Evolutionary conservation across 2,113 vertebrate genomes (phyloP).

Genomic region (Heteronetta atricapilla): DNA sequence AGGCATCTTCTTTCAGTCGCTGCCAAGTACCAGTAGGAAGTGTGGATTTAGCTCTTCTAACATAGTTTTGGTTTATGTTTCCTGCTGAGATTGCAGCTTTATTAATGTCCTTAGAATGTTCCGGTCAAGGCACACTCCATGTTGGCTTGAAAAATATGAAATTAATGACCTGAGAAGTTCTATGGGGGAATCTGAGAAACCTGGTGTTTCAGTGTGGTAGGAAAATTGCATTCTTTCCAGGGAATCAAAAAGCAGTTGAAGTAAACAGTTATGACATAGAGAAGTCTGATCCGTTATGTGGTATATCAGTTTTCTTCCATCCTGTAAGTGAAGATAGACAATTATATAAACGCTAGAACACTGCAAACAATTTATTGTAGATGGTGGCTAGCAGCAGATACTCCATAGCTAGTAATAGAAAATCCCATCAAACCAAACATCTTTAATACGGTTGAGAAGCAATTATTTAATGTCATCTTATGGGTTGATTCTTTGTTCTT

Average conservation of each 20-base stretch:
- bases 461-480: background rate
- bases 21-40: slow-evolving; percentile 59
- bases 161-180: slow-evolving; percentile 58
- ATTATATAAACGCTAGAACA: slow-evolving; percentile 6
- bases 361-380: background rate
- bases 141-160: slow-evolving; percentile 54
- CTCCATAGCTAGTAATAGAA: background rate
- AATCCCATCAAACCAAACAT: background rate
- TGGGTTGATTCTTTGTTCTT: background rate
- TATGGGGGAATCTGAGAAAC: slow-evolving; percentile 28
- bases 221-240: slow-evolving; percentile 63
- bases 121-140: slow-evolving; percentile 42
- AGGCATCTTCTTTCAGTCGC: slow-evolving; percentile 49
- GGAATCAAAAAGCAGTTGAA: slow-evolving; percentile 42
- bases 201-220: slow-evolving; percentile 22
- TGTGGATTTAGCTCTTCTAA: slow-evolving; percentile 54
- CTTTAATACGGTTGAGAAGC: background rate
- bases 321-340: slow-evolving; percentile 10
- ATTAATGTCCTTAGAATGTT: slow-evolving; percentile 65
- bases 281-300: background rate
- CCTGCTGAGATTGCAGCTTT: slow-evolving; percentile 59
- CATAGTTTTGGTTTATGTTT: slow-evolving; percentile 55
- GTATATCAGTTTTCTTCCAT: background rate
- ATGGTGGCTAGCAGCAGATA: background rate
- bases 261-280: slow-evolving; percentile 13